Evolutionary conservation across 2,888 invertebrate species (phyloP).

Genomic region (Thelaira solivaga): DNA sequence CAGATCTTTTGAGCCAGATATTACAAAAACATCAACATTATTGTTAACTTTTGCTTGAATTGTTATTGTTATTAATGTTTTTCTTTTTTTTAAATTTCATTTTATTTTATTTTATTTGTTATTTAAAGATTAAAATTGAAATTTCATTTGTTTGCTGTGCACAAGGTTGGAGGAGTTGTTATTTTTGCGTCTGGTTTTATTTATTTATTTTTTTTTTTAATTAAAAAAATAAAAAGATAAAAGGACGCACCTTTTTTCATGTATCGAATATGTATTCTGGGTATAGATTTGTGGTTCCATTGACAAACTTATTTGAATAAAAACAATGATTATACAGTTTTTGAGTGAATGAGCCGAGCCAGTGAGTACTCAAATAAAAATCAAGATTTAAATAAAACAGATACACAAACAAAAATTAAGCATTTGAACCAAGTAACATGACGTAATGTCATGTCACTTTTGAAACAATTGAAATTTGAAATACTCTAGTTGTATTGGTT

Average conservation of each 20-base stretch:
- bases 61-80: conserved; percentile 43
- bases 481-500: conserved; percentile 26
- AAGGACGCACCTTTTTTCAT: conserved; percentile 65
- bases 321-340: conserved; percentile 69
- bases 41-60: conserved; percentile 29
- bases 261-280: neutral
- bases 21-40: conserved; percentile 46
- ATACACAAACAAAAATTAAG: neutral
- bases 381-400: conserved; percentile 61
- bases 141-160: conserved; percentile 64
- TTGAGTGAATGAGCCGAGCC: too few relatives aligned
- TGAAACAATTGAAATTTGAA: conserved; percentile 33
- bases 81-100: neutral
- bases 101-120: too few relatives aligned
- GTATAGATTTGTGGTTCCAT: conserved; percentile 51
- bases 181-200: conserved; percentile 45
- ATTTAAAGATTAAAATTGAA: conserved; percentile 49
- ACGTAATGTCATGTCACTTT: conserved; percentile 59
- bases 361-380: conserved; percentile 60
- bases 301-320: conserved; percentile 74
- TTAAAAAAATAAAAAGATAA: conserved; percentile 41
- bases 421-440: conserved; percentile 41
- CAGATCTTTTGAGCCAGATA: conserved; percentile 39
- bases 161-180: conserved; percentile 64
- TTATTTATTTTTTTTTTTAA: conserved; percentile 48